Percentiles rank a stretch among this genome's conserved stretches.
Conservation (phyloP, 1,140 invertebrate species). For the Ceratosolen fusciceps region DNA sequence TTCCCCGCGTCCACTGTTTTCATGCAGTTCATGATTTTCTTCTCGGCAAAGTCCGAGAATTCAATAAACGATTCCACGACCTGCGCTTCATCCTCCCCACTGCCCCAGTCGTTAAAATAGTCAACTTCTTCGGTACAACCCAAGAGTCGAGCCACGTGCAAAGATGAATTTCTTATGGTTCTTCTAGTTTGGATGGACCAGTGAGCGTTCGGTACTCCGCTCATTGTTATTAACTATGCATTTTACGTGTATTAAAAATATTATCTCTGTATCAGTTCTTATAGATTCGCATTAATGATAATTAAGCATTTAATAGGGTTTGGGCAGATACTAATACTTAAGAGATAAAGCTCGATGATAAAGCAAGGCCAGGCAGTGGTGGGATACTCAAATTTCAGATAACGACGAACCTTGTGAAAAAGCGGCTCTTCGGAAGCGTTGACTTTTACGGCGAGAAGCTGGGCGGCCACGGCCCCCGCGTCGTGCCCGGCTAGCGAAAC, state of each 20-base stretch:
- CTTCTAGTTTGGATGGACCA: constrained; percentile 51
- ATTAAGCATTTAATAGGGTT: no score
- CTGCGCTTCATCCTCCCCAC: constrained; percentile 27
- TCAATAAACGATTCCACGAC: constrained; percentile 19
- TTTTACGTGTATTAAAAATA: no score
- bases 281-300: no score
- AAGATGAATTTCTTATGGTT: constrained; percentile 45
- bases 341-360: no score
- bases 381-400: no score
- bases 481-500: constrained; percentile 71
- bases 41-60: constrained; percentile 15
- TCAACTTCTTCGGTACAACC: constrained; percentile 45
- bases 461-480: constrained; percentile 64
- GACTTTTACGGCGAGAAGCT: constrained; percentile 65
- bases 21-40: constrained; percentile 57
- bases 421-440: constrained; percentile 67
- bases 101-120: background rate
- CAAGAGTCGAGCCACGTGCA: constrained; percentile 43
- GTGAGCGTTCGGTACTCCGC: constrained; percentile 70
- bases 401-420: constrained; percentile 67
- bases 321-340: no score
- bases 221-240: constrained; percentile 68
- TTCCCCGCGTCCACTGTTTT: constrained; percentile 34
- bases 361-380: no score
- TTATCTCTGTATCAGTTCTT: no score